These are phyloP conservation scores for Ceyx margarethae DNA, from an alignment of 2,113 vertebrate species.

Conservation along the genomic window DNA sequence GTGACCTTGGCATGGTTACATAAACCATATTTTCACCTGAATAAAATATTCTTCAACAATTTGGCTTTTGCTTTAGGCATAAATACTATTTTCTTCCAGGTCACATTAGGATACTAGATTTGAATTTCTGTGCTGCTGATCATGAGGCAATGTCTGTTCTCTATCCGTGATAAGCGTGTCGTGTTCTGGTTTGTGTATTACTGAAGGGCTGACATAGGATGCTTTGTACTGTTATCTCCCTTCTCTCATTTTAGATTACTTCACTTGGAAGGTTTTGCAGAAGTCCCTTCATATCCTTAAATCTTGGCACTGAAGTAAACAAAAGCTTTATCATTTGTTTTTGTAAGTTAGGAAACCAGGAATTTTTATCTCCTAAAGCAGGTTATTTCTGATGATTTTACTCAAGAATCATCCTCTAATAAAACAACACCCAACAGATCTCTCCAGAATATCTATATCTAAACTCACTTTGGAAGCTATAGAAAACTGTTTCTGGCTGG, in stretches of 20 bases:
- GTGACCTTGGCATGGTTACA: neutral
- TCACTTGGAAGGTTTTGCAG: neutral
- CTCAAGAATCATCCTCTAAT: neutral
- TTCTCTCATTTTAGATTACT: neutral
- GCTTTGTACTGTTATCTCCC: neutral
- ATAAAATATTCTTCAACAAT: neutral
- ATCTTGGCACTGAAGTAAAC: neutral
- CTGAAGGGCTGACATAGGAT: neutral
- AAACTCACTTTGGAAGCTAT: neutral
- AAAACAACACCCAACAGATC: neutral
- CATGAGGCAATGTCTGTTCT: neutral
- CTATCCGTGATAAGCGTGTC: accelerated
- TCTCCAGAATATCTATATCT: neutral
- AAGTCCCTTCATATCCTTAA: neutral
- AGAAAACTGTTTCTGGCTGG: neutral
- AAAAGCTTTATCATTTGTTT: neutral
- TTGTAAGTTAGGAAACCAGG: neutral
- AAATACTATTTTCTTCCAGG: neutral
- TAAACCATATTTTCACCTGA: constrained; percentile 6
- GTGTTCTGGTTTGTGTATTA: neutral
- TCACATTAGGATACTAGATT: neutral
- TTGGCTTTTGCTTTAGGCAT: neutral
- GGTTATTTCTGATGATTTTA: neutral
- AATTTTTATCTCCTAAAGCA: neutral
- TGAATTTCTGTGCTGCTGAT: neutral